A percentile compares a stretch with the other conserved stretches of the same genome.
Conservation (phyloP, 2,113 vertebrate genomes). For the Holacanthus passer region DNA sequence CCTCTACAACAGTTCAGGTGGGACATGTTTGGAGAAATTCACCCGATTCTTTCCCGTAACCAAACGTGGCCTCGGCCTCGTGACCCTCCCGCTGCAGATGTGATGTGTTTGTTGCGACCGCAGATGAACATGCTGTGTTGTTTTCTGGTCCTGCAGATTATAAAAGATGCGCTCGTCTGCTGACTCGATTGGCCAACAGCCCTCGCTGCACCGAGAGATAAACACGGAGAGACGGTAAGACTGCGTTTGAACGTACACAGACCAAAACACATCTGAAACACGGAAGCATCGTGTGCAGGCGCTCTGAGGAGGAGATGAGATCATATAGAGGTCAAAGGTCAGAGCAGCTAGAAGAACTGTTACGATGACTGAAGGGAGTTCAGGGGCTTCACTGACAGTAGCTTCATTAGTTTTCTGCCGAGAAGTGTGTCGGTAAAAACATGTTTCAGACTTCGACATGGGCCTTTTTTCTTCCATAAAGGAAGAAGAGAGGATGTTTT, state of each 20-base stretch:
- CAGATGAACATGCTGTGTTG: slow-evolving; percentile 32
- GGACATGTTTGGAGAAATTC: background rate
- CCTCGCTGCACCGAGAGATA: slow-evolving; percentile 90
- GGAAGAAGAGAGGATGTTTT: no score
- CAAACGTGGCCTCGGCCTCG: background rate
- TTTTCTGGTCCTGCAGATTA: slow-evolving; percentile 85
- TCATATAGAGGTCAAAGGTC: slow-evolving; percentile 7
- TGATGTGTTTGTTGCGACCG: background rate
- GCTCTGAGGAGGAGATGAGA: background rate
- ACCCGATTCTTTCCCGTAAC: no score
- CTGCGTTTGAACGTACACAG: background rate
- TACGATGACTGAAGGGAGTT: no score
- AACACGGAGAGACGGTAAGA: slow-evolving; percentile 65
- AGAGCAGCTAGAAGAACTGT: background rate
- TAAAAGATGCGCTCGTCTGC: slow-evolving; percentile 94
- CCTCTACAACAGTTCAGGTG: background rate
- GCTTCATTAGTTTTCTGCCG: no score
- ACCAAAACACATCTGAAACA: background rate
- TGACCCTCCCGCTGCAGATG: slow-evolving; percentile 19
- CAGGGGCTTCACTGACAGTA: no score
- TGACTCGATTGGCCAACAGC: slow-evolving; percentile 92
- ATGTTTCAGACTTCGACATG: background rate
- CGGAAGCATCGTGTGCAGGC: background rate
- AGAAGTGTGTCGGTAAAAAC: background rate
- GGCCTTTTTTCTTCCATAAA: background rate